A percentile compares a stretch with the other conserved stretches of the same genome.
phyloP scores from a whole-genome alignment of 2,888 invertebrate species.

The Caenorhabditis becei region DNA sequence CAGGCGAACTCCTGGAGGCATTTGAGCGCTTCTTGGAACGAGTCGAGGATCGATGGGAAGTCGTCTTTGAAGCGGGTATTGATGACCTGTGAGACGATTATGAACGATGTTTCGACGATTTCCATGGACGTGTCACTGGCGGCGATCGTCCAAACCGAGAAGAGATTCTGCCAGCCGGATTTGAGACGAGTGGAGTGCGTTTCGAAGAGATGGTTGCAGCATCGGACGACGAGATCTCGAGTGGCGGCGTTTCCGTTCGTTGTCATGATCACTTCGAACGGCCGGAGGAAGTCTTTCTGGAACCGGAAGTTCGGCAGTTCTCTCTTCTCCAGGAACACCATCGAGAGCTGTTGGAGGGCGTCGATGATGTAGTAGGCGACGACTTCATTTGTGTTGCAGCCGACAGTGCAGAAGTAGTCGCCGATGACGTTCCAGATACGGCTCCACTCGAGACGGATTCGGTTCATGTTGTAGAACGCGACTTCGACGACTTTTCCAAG shows the following conservation, averaged over 20 bases:
- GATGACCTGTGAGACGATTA: conserved; percentile 96
- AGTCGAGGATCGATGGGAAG: conserved; percentile 96
- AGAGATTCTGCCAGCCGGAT: conserved; percentile 99
- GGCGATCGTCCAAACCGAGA: conserved; percentile 97
- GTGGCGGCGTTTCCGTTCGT: conserved; percentile 89
- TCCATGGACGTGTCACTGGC: conserved; percentile 85
- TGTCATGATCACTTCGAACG: conserved; percentile 88
- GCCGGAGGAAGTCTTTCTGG: conserved; percentile 98
- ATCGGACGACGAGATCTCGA: conserved; percentile 97
- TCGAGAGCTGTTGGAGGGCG: conserved; percentile 93
- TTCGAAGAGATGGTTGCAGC: conserved; percentile 95
- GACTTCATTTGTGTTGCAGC: conserved; percentile 95
- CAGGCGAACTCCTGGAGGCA: conserved; percentile 99
- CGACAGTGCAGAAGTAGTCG: conserved; percentile 93
- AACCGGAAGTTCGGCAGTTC: conserved; percentile 99
- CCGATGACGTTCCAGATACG: conserved; percentile 97
- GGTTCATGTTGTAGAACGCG: conserved; percentile 99
- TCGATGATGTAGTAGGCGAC: conserved; percentile 98
- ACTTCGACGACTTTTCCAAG: conserved; percentile 97
- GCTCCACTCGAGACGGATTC: conserved; percentile 98
- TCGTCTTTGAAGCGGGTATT: conserved; percentile 90
- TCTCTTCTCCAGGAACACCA: conserved; percentile 99
- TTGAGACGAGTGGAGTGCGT: conserved; percentile 75
- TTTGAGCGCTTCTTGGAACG: conserved; percentile 97
- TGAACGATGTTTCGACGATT: conserved; percentile 97